phyloP scores from a whole-genome alignment of 2,113 vertebrate genomes.

The Brachypteracias leptosomus region DNA sequence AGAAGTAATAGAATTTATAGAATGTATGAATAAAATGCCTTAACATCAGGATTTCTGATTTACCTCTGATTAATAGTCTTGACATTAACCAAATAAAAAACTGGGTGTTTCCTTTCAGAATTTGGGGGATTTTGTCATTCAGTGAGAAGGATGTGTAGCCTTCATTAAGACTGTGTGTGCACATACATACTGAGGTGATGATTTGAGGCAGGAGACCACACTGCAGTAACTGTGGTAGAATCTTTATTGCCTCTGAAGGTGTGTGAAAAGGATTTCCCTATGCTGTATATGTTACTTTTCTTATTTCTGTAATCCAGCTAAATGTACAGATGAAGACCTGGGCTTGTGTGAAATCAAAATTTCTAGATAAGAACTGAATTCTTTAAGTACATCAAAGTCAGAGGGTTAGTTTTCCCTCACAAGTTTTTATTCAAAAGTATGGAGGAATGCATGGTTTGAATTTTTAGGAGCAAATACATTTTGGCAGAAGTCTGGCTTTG shows the following conservation, averaged over 20 bases:
- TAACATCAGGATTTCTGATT: not conserved
- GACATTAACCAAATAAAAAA: too few species aligned
- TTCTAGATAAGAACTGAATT: not conserved
- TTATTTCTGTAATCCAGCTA: not conserved
- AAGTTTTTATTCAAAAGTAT: not conserved
- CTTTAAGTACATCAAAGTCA: not conserved
- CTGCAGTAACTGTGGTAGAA: not conserved
- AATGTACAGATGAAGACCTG: not conserved
- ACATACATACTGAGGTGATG: not conserved
- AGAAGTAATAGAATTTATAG: slow-evolving; percentile 14
- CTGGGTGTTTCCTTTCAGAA: not conserved
- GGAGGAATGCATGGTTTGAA: not conserved
- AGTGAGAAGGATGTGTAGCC: not conserved
- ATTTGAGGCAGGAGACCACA: not conserved
- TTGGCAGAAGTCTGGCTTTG: not conserved
- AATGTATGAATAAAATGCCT: not conserved
- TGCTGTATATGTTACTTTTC: not conserved
- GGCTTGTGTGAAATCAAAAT: not conserved
- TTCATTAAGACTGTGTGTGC: not conserved
- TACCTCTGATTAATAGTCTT: slow-evolving; percentile 1
- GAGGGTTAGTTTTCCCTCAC: not conserved
- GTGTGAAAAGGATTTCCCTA: not conserved
- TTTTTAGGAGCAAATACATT: not conserved
- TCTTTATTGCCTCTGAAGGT: not conserved
- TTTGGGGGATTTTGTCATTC: not conserved